Percentiles rank a stretch among this genome's conserved stretches.
These are phyloP conservation scores for Atta cephalotes DNA, from an alignment of 1,140 invertebrate species.

Conservation along the genomic window DNA sequence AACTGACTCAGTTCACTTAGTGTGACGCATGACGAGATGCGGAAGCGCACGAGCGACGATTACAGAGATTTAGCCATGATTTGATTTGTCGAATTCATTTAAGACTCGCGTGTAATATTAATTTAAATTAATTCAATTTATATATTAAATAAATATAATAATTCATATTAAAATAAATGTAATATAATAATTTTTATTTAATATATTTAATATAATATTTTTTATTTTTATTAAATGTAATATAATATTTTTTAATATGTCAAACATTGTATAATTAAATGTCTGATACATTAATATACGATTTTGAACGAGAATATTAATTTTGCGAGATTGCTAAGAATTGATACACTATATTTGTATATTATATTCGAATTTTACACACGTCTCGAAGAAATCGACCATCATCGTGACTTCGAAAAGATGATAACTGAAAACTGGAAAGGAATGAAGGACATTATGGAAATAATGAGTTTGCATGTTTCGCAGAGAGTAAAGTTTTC, in stretches of 20 bases:
- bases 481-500: not conserved
- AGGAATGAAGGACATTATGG: not conserved
- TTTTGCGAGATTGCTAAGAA: not conserved
- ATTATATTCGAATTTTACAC: not conserved
- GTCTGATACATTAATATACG: not conserved
- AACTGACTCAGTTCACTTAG: conserved; percentile 44
- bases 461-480: not conserved
- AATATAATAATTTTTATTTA: not conserved
- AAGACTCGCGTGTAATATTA: not conserved
- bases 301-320: not conserved
- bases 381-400: not conserved
- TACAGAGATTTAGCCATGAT: not conserved
- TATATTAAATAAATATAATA: too few species aligned
- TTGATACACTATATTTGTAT: not conserved
- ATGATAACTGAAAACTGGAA: not conserved
- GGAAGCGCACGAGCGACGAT: not conserved
- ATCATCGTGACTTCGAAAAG: not conserved
- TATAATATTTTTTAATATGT: not conserved
- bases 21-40: conserved; percentile 7
- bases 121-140: too few species aligned
- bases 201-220: too few species aligned
- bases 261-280: not conserved
- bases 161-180: too few species aligned
- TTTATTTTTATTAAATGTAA: too few species aligned
- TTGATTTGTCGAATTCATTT: not conserved